Evolutionary conservation across 2,888 invertebrate genomes (phyloP), one percentile per base, ranked within the genome.

Genomic region (Xestia ashworthii): DNA sequence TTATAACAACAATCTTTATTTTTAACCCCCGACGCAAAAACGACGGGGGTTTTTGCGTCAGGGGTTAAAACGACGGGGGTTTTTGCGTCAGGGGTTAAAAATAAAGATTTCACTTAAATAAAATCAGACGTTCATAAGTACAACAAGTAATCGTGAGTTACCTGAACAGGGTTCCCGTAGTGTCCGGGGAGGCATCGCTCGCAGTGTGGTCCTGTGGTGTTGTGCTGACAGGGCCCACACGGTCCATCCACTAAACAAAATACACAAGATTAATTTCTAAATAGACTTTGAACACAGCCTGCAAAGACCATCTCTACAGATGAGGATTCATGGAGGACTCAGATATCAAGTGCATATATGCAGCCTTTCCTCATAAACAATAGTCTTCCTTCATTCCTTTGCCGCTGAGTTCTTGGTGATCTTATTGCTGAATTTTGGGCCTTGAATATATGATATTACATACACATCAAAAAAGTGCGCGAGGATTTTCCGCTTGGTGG

Each of bases 161-260:
- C 99, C 87, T 97, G 97, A 19, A 98, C 97, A 0, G 99, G 98
- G 92, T 99, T 98, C 0, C 99, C 99, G 92, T 99, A 99, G 95
- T 97, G 99, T 46, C 99, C 99, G 0, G 97, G 97, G 11, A 97
- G 96, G 93, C 99, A 99, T 6, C 98, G 97, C 90, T 99, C 98
- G 93, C 99, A 99, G 94, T 98, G 98, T 41, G 98, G 97, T 0
- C 99, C 99, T 41, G 97, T 97, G 0, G 99, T 99, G 93, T 99
- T 98, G 94, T 99, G 99, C 85, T 98, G 98, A 91, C 99, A 99
- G 64, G 98, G 97, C 71, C 98, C 97, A 91, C 99, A 99, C 25
- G 94, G 94, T 1, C 96, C 96, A 5, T 95, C 94, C 85, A 95
- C 96, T 96, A 90, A 25, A 38, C 1, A 16, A 38, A 25, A 64